Base-by-base conservation (phyloP, 2,888 invertebrate genomes). In the Lacanobia wlatinum region DNA sequence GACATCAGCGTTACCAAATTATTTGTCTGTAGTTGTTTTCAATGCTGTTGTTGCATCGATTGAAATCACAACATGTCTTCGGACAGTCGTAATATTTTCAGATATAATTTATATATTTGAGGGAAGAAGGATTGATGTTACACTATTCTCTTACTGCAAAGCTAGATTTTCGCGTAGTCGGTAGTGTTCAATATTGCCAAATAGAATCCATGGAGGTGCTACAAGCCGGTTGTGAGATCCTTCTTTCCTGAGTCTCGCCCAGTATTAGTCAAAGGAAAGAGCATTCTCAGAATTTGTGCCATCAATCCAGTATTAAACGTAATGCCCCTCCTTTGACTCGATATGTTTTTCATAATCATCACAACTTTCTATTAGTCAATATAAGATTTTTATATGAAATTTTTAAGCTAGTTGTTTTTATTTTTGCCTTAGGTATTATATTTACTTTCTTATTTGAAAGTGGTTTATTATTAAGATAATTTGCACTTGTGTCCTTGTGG, bases 401-500 rank as follows among this genome's bases (percentile, higher is more conserved):
- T 93, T 90, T 92, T 94, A 95, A 93, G 93, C 91, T 95, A 95
- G 94, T 95, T 94, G 94, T 95, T 95, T 95, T 93, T 95, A 93
- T 90, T 88, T 93, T 95, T 94, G 95, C 94, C 94, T 94, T 95
- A 96, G 95, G 91, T 95, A 92, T 92, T 92, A 90, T 93, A 91
- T 93, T 89, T 87, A 90, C 96, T 95, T 95, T 96, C 95, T 91
- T 94, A 94, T 95, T 94, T 91, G 96, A 94, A 96, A 95, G 96
- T 92, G 87, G 89, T 91, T 85, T 94, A 94, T 92, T 90, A 87
- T 91, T 94, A 95, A 93, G 94, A 90, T 93, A 89, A 91, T 92
- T 92, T 93, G 96, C 96, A 96, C 96, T 96, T 96, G 96, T 95
- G 96, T 94, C 96, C 96, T 96, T 96, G 96, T 96, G 96, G 96